A percentile compares a stretch with the other conserved stretches of the same genome.
phyloP scores from a whole-genome alignment of 2,113 vertebrate species.

The Gnathonemus longibarbis region DNA sequence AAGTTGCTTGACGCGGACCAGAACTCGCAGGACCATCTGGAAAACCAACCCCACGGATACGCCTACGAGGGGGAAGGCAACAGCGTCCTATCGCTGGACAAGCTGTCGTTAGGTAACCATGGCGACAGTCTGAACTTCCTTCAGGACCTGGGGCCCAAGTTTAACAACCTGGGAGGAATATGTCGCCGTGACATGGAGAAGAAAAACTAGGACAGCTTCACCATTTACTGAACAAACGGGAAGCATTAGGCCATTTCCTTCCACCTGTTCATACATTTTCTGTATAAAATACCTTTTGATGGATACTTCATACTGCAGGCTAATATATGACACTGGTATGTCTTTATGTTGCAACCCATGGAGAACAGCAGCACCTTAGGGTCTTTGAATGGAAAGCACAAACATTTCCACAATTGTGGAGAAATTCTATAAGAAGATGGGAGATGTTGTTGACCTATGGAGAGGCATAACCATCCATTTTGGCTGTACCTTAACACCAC shows the following conservation, averaged over 20 bases:
- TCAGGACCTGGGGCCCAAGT: constrained; percentile 51
- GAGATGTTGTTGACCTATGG: background rate
- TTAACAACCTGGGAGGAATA: constrained; percentile 45
- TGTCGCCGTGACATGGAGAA: constrained; percentile 28
- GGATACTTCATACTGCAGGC: background rate
- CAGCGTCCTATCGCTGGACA: constrained; percentile 38
- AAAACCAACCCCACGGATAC: constrained; percentile 42
- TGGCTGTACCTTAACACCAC: background rate
- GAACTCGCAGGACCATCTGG: background rate
- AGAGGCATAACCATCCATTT: background rate
- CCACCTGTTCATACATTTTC: background rate
- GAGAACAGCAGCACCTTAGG: background rate
- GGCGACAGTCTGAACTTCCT: constrained; percentile 45
- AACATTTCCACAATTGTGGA: background rate
- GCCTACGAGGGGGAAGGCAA: constrained; percentile 55
- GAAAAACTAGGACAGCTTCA: constrained; percentile 5
- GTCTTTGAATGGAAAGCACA: background rate
- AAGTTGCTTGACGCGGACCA: constrained; percentile 26
- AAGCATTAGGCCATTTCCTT: background rate
- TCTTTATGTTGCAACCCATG: background rate
- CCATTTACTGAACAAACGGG: background rate
- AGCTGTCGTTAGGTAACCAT: constrained; percentile 33
- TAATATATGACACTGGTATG: background rate
- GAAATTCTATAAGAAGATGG: background rate
- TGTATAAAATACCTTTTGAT: background rate